These are phyloP conservation scores for Dicentrarchus labrax DNA, from an alignment of 2,113 vertebrate genomes.

Conservation along the genomic window DNA sequence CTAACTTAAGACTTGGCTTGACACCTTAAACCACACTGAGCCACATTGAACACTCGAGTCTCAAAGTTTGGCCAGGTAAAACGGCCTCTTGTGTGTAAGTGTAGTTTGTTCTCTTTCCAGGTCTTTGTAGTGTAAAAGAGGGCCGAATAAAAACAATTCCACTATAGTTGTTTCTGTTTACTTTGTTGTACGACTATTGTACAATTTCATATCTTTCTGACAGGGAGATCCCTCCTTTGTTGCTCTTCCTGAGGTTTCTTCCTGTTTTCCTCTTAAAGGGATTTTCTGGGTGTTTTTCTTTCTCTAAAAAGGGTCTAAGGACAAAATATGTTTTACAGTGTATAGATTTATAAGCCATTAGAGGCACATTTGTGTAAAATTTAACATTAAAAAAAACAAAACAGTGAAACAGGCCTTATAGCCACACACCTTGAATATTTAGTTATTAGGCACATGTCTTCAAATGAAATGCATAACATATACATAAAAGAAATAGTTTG, in stretches of 20 bases:
- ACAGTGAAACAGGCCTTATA: too few species aligned
- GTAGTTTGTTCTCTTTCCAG: neutral
- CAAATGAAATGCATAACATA: too few species aligned
- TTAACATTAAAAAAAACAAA: neutral
- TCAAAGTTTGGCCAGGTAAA: neutral
- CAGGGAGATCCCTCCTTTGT: neutral
- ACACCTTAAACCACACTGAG: neutral
- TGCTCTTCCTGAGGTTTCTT: neutral
- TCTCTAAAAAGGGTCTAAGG: neutral
- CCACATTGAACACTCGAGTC: neutral
- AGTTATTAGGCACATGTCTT: too few species aligned
- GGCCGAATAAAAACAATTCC: neutral
- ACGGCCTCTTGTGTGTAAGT: neutral
- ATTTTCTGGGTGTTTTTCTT: neutral
- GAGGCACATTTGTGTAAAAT: too few species aligned
- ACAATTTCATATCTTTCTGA: too few species aligned
- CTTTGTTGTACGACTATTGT: neutral
- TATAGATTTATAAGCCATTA: too few species aligned
- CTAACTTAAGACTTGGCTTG: neutral
- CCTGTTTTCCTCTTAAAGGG: neutral
- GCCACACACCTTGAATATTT: too few species aligned
- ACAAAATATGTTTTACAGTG: too few species aligned
- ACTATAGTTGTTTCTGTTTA: neutral
- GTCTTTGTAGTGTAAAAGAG: neutral
- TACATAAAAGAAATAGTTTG: too few species aligned